Base-by-base conservation (phyloP, 2,797 vertebrate genomes). In the Podargus strigoides region DNA sequence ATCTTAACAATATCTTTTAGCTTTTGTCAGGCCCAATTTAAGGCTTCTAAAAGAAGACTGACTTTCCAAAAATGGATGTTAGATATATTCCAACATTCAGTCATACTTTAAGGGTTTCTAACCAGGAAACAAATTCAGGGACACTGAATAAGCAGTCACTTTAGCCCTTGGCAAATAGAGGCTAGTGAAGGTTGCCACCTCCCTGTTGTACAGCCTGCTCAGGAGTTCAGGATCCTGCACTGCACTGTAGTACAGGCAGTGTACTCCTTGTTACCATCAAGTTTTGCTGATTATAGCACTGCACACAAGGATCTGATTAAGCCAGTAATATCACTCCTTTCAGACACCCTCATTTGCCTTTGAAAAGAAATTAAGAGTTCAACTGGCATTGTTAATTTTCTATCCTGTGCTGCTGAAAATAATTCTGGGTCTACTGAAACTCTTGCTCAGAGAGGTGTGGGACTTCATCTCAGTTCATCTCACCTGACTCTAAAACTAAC, bases 311-410 rank as follows among this genome's bases (percentile, higher is more conserved):
- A 85, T 70, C 41, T 34, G 37, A 14, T 67, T 66, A 87, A 82
- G 14, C 22, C 50, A 85, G 21, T 73, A 69, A 34, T 42, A 89
- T 39, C 14, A 9, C 18, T 80, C 95, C 27, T 90, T 81, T 79
- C 63, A 94, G 68, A 36, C 36, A 46, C 26, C 27, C 64, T 78
- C 8, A 32, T 53, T 44, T 82, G 49, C 73, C 34, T 91, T 83
- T 73, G 72, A 77, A 79, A 89, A 69, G 10, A 93, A 85, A 87
- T 53, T 75, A 74, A 60, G 69, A 42, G 47, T 80, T 95, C 64
- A 80, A 66, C 52, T 23, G 3, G 39, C 59, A 73, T 69, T 1
- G 0, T 55, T 73, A 72, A 79, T 84, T 89, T 94, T 89, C 75
- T 77, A 9, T 12, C 47, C 47, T 76, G 15, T 24, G n/a, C 55